Conservation (phyloP, 2,113 vertebrate species). For the Equus przewalskii region DNA sequence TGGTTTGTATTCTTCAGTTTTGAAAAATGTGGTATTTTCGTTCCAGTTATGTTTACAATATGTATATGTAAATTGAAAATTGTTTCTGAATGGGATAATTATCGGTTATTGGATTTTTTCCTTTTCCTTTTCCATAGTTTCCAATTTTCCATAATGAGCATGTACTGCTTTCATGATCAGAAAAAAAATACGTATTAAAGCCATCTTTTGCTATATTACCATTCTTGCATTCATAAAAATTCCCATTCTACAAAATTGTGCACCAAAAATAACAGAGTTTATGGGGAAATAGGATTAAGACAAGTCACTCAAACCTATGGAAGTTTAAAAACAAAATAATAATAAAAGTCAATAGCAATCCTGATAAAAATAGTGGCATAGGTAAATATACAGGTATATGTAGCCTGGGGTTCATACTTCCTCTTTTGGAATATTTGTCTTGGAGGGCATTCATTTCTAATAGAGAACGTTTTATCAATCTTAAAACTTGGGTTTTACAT, state of each 20-base stretch:
- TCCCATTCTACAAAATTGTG: conserved; percentile 4
- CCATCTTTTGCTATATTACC: not conserved
- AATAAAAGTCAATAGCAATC: conserved; percentile 36
- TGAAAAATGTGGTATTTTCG: conserved; percentile 37
- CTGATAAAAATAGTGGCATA: conserved; percentile 13
- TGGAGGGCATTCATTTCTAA: not conserved
- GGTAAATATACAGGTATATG: not conserved
- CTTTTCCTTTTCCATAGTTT: not conserved
- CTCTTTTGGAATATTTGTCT: conserved; percentile 32
- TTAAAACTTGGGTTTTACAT: not conserved
- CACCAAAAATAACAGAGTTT: conserved; percentile 24
- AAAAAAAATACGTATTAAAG: not conserved
- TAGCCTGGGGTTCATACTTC: not conserved
- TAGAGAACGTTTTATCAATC: conserved; percentile 19
- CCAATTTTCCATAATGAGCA: conserved; percentile 25
- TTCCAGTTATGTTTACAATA: conserved; percentile 41
- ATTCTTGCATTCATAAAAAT: conserved; percentile 53
- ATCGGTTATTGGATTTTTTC: conserved; percentile 18
- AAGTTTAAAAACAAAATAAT: conserved; percentile 35
- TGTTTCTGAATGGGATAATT: not conserved
- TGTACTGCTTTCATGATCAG: conserved; percentile 12
- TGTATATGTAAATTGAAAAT: conserved; percentile 30
- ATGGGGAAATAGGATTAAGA: not conserved
- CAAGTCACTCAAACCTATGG: not conserved
- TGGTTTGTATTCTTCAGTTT: conserved; percentile 42